Percentiles rank a stretch among this genome's conserved stretches.
phyloP scores from a whole-genome alignment of 2,797 vertebrate species.

The Ctenopoma multispine region DNA sequence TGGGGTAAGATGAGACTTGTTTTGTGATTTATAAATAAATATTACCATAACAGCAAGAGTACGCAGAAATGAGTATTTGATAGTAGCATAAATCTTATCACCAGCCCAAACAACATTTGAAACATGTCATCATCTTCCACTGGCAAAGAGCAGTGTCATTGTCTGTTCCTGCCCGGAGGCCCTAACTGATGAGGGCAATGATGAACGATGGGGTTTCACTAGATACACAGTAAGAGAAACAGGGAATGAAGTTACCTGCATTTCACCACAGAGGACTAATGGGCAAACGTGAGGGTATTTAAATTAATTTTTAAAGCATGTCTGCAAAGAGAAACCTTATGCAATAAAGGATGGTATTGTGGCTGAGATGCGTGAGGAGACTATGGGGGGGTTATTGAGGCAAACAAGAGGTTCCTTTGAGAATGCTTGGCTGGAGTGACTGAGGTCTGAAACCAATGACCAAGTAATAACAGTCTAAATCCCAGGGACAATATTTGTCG shows the following conservation, averaged over 20 bases:
- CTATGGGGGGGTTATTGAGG: conserved; percentile 35
- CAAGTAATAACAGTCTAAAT: conserved; percentile 83
- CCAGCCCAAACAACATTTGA: conserved; percentile 84
- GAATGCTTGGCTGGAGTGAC: conserved; percentile 65
- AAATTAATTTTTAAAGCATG: conserved; percentile 76
- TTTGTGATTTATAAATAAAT: conserved; percentile 39
- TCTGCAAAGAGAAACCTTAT: conserved; percentile 59
- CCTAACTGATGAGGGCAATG: conserved; percentile 66
- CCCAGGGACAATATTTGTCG: conserved; percentile 82
- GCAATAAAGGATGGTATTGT: conserved; percentile 79
- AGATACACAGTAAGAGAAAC: conserved; percentile 44
- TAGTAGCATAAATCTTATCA: conserved; percentile 82
- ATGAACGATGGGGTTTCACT: conserved; percentile 77
- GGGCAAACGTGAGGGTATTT: conserved; percentile 59
- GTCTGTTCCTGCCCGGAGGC: conserved; percentile 80
- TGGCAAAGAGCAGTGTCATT: conserved; percentile 81
- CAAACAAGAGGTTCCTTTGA: conserved; percentile 80
- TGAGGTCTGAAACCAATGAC: conserved; percentile 82
- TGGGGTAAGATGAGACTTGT: conserved; percentile 7
- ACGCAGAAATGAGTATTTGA: conserved; percentile 44
- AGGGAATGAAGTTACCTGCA: conserved; percentile 68
- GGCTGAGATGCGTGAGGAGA: conserved; percentile 71
- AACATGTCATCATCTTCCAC: conserved; percentile 85
- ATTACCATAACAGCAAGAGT: conserved; percentile 9
- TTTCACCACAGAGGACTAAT: conserved; percentile 61